Conservation (phyloP, 2,888 invertebrate genomes). For the Agrilus cyanescens region DNA sequence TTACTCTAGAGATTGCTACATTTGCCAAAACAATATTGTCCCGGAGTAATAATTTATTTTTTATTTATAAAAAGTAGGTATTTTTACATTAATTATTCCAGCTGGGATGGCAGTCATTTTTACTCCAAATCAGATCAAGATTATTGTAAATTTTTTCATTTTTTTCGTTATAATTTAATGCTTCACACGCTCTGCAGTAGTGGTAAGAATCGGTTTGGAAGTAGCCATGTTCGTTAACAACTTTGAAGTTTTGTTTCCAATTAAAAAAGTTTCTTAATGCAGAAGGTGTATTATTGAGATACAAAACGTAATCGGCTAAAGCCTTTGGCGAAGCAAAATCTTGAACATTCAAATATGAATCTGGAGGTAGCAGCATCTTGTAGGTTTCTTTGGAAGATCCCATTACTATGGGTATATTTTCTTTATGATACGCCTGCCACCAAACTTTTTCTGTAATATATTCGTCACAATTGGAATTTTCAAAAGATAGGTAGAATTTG, state of each 20-base stretch:
- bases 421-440: constrained; percentile 51
- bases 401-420: constrained; percentile 53
- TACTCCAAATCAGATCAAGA: constrained; percentile 34
- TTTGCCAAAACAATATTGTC: too few relatives aligned
- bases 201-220: constrained; percentile 47
- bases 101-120: constrained; percentile 23
- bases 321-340: constrained; percentile 39
- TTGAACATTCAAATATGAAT: constrained; percentile 49
- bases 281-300: constrained; percentile 34
- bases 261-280: constrained; percentile 39
- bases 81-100: constrained; percentile 18
- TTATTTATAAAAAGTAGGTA: too few relatives aligned
- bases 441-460: constrained; percentile 62
- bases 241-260: constrained; percentile 47
- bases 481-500: constrained; percentile 58
- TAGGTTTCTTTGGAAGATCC: constrained; percentile 41
- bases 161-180: constrained; percentile 48
- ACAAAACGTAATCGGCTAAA: constrained; percentile 41
- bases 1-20: too few relatives aligned
- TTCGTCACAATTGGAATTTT: constrained; percentile 56
- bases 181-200: constrained; percentile 54
- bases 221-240: constrained; percentile 56
- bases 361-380: constrained; percentile 44
- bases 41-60: too few relatives aligned
- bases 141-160: constrained; percentile 32